These are phyloP conservation scores for Urocitellus parryii DNA, from an alignment of 2,113 vertebrate genomes.

Conservation along the genomic window DNA sequence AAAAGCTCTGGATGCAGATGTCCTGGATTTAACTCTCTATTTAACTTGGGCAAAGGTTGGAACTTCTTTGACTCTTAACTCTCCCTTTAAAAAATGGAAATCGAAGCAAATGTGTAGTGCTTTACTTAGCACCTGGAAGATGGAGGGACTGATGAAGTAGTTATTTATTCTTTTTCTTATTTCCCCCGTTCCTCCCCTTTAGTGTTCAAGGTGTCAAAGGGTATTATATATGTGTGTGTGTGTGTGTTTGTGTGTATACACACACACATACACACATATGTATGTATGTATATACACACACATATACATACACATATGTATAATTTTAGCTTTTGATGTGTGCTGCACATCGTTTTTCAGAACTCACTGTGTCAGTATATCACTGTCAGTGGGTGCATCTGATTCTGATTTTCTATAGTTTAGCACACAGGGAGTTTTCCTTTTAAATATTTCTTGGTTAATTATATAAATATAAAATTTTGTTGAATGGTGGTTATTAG, in stretches of 20 bases:
- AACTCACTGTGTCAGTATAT: background rate
- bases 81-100: background rate
- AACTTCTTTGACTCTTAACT: background rate
- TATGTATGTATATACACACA: fast-evolving
- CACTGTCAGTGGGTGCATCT: background rate
- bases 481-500: background rate
- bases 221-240: no score
- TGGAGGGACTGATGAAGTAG: background rate
- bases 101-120: background rate
- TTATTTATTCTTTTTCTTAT: background rate
- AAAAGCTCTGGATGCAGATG: background rate
- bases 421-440: background rate
- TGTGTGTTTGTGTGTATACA: no score
- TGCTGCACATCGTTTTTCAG: background rate
- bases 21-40: background rate
- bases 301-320: no score
- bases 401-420: background rate
- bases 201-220: background rate
- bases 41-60: background rate
- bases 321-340: background rate
- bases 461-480: background rate
- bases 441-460: conserved; percentile 20
- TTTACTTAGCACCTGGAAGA: background rate
- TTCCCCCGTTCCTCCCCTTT: background rate
- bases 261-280: no score